These are phyloP conservation scores for Garra rufa DNA, from an alignment of 2,113 vertebrate genomes.

Conservation along the genomic window DNA sequence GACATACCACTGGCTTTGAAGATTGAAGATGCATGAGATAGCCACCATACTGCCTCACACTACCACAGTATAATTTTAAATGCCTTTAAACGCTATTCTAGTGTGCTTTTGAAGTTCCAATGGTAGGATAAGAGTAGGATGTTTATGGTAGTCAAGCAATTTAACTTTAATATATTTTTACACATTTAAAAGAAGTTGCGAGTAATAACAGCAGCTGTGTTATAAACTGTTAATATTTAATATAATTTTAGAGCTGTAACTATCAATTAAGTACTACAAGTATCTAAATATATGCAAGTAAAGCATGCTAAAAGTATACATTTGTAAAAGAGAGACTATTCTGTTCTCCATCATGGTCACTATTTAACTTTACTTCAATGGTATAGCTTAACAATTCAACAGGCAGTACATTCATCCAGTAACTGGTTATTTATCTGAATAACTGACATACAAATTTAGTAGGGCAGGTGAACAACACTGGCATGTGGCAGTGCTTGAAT, in stretches of 20 bases:
- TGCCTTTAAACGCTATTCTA: neutral
- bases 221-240: neutral
- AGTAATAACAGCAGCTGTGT: neutral
- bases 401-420: neutral
- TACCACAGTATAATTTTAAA: neutral
- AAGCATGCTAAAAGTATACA: neutral
- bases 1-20: neutral
- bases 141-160: no score
- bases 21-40: neutral
- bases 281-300: neutral
- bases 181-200: no score
- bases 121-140: neutral
- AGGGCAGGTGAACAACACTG: neutral
- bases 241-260: neutral
- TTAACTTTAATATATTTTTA: neutral
- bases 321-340: neutral
- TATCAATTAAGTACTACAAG: neutral
- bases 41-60: neutral
- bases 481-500: neutral
- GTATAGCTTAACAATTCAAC: neutral
- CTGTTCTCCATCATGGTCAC: neutral
- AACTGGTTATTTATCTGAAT: neutral
- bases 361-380: neutral
- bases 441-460: constrained; percentile 2
- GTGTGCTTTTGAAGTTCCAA: neutral